Conservation (phyloP, 2,113 vertebrate species). For the Lasiurus cinereus region DNA sequence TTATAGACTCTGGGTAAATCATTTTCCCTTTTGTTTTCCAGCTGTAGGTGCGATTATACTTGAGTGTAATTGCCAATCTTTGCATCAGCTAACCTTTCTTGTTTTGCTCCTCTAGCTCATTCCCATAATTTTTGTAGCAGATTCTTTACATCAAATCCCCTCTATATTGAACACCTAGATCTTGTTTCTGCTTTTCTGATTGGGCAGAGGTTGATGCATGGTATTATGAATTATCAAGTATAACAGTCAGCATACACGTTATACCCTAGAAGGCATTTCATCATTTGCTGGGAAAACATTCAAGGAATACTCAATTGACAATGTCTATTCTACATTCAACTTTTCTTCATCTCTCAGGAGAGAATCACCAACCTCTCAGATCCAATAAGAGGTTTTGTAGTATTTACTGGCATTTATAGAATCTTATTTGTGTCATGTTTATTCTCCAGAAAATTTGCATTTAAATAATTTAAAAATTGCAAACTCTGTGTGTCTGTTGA, state of each 20-base stretch:
- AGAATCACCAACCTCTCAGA: background rate
- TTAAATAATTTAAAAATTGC: conserved; percentile 24
- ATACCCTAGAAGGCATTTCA: background rate
- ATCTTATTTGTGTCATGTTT: background rate
- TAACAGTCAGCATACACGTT: background rate
- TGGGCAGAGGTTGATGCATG: background rate
- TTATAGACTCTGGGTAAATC: background rate
- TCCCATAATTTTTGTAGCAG: background rate
- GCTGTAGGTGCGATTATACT: background rate
- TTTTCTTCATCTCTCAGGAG: background rate
- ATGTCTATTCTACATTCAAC: background rate
- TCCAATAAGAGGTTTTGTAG: background rate
- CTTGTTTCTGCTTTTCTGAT: conserved; percentile 6
- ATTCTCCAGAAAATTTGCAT: conserved; percentile 11
- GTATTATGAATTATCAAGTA: background rate
- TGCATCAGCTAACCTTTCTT: background rate
- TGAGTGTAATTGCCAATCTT: background rate
- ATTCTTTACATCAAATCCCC: background rate
- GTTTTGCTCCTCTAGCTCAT: background rate
- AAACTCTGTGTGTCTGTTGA: background rate
- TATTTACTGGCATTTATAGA: background rate
- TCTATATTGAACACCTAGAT: background rate
- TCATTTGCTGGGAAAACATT: background rate
- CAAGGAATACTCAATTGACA: background rate
- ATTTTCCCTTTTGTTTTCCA: background rate